Base-by-base conservation (phyloP, 1,140 invertebrate species). In the Meteorus sp. region DNA sequence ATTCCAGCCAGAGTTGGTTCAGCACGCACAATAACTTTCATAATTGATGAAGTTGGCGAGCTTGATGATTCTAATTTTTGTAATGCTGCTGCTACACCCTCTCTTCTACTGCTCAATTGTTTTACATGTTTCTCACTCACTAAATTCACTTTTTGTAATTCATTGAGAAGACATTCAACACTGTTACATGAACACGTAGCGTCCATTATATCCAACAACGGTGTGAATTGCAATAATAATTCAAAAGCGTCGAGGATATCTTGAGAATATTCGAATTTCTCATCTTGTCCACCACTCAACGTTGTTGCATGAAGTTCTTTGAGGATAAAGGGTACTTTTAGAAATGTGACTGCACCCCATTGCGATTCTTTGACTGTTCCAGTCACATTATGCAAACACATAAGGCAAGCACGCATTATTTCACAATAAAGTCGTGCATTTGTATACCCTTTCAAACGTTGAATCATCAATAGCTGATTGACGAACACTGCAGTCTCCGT, bases 301-400 rank as follows among this genome's bases (percentile, higher is more conserved):
- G 81, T 83, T 48, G 82, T 74, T 3, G 79, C 79, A 56, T 89
- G 85, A 8, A 93, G 69, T 62, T 90, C 86, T 54, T 87, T 85
- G 9, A 93, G 82, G 53, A 92, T 87, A 67, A 89, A 85, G 2
- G 92, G 92, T 52, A 97, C 84, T 82, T 96, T 96, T 0, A 97
- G 81, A 74, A 96, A 96, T 8, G 90, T 93, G 72, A 97, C 96
- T 15, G 93, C 93, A 17, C 91, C 91, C 93, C 94, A 97, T 68
- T 94, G 88, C 1, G 93, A 87, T 66, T 95, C 92, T 69, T 93
- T 88, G 11, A 84, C 80, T 3, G 84, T 85, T 62, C 88, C 88
- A 47, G 88, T 87, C 1, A 87, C 87, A 75, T 93, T 89, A 66
- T 92, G 87, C 1, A 97, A 76, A n/a, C 91, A 93, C 61, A 97